Base-by-base conservation (phyloP, 2,888 invertebrate genomes). In the Cheilosia vernalis region DNA sequence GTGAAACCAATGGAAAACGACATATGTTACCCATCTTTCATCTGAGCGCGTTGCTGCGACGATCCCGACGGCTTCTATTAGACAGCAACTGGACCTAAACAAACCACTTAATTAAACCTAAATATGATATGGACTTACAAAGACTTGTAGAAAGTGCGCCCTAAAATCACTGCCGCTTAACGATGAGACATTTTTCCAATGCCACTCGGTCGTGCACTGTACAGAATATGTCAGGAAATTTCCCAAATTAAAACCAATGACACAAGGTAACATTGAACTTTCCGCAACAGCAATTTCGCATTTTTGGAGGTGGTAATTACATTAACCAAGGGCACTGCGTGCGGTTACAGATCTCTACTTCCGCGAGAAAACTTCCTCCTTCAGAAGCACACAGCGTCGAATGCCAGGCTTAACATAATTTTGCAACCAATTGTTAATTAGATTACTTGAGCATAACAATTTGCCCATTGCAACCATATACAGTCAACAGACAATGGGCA, bases 211-310 rank as follows among this genome's bases (percentile, higher is more conserved):
- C 9, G 2, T 19, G 7, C 6, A 6, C 17, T 19, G 47, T 2
- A 9, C 27, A 27, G 27, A 6, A 27, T 6, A 6, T 17, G 17
- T 9, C 9, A 19, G 47, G 10, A 33, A 58, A 47, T 44, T 56
- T 55, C 30, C 55, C 24, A 49, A 56, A 63, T 61, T 33, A 49
- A 63, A 37, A 67, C 60, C 83, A 84, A 79, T 79, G 49, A 49
- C 67, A 69, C 63, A 2, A 51, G 27, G 17, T 69, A 64, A 53
- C 79, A 84, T 84, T 84, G 83, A 84, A 84, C 83, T 84, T 84
- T 79, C 74, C 79, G 79, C 83, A 74, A 74, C 51, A 84, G 79
- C 64, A 58, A 37, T 58, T 74, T 73, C 40, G 73, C 73, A 56
- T 63, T 83, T 83, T 69, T 56, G 74, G 19, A 42, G 21, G 17